A percentile compares a stretch with the other conserved stretches of the same genome.
Conservation (phyloP, 2,113 vertebrate species). For the Mesitornis unicolor region DNA sequence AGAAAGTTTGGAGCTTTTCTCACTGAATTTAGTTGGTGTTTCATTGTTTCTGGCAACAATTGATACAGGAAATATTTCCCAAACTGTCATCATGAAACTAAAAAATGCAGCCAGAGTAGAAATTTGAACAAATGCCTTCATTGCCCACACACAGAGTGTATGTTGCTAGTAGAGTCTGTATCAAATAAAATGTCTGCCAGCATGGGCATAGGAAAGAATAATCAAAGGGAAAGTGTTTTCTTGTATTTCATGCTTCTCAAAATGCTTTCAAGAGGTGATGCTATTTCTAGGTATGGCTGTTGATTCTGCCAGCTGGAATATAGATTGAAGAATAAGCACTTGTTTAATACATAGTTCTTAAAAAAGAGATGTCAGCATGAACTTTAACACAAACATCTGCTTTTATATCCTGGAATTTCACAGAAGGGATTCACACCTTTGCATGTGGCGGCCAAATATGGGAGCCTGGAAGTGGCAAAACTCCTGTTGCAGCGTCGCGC, state of each 20-base stretch:
- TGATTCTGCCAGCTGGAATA: neutral
- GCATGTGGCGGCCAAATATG: slow-evolving; percentile 94
- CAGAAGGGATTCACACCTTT: slow-evolving; percentile 98
- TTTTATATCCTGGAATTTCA: neutral
- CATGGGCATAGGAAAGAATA: neutral
- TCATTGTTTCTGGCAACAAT: neutral
- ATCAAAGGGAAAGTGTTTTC: neutral
- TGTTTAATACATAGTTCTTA: neutral
- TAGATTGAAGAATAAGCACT: neutral
- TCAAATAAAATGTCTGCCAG: neutral
- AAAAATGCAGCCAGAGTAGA: neutral
- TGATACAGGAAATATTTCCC: neutral
- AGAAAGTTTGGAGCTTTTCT: neutral
- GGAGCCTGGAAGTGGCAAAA: slow-evolving; percentile 93
- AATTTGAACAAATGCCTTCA: neutral
- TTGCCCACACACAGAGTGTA: neutral
- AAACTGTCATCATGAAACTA: neutral
- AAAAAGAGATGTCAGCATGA: neutral
- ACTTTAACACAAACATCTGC: neutral
- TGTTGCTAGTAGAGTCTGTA: neutral
- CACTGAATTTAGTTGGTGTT: neutral
- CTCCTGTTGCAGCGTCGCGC: slow-evolving; percentile 90
- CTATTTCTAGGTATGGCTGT: neutral
- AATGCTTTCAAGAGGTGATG: neutral
- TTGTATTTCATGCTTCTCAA: neutral